Percentiles rank a stretch among this genome's conserved stretches.
Evolutionary conservation across 2,888 invertebrate genomes (phyloP).

Genomic region (Agriotes lineatus): DNA sequence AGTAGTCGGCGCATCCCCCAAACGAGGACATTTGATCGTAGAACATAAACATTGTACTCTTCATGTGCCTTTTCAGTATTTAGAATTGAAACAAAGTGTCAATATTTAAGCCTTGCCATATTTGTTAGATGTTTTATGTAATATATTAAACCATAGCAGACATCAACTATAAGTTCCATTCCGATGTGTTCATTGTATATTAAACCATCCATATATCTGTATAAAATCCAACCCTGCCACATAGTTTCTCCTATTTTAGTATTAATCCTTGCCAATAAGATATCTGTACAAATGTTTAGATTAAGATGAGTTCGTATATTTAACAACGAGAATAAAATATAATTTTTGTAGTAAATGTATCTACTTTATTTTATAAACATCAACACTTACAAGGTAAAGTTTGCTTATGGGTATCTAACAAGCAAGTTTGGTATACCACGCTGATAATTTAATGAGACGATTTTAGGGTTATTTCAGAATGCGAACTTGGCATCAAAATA

Average conservation of each 20-base stretch:
- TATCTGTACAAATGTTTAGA: conserved; percentile 31
- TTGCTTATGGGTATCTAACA: too few species aligned
- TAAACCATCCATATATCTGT: conserved; percentile 25
- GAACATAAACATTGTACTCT: conserved; percentile 79
- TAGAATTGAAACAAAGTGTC: conserved; percentile 76
- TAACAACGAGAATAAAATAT: conserved; percentile 7
- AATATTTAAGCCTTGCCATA: conserved; percentile 59
- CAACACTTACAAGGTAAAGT: too few species aligned
- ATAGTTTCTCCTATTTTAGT: conserved; percentile 16
- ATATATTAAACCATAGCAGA: conserved; percentile 17
- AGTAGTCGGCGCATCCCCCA: conserved; percentile 88
- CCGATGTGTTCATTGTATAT: conserved; percentile 42
- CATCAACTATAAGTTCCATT: conserved; percentile 15
- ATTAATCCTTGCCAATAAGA: conserved; percentile 33
- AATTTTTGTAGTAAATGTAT: neutral
- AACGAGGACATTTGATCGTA: conserved; percentile 89
- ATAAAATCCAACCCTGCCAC: conserved; percentile 23
- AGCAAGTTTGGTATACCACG: too few species aligned
- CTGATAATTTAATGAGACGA: too few species aligned
- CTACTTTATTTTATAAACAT: neutral
- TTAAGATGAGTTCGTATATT: conserved; percentile 21
- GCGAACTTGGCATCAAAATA: too few species aligned
- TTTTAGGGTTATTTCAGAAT: too few species aligned
- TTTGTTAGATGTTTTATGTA: conserved; percentile 10
- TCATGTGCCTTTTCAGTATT: conserved; percentile 86